phyloP scores from a whole-genome alignment of 2,113 vertebrate species.

The Deroptyus accipitrinus region DNA sequence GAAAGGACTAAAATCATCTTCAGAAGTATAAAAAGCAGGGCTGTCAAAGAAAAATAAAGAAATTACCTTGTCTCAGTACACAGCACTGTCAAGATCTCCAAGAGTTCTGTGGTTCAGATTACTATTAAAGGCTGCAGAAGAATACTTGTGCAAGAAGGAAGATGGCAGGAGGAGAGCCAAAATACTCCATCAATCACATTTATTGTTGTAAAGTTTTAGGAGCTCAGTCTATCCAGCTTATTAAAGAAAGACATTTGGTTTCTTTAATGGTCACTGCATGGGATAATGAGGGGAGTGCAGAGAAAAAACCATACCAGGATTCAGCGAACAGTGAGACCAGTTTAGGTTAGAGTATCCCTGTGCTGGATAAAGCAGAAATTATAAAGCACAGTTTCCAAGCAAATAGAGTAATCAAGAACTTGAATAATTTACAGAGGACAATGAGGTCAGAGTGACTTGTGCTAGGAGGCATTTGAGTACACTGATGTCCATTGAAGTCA shows the following conservation, averaged over 20 bases:
- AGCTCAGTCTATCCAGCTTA: background rate
- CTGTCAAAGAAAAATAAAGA: slow-evolving; percentile 7
- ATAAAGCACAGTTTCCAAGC: background rate
- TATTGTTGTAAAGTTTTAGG: background rate
- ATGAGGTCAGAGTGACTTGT: background rate
- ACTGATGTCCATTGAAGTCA: fast-evolving
- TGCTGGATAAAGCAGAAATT: background rate
- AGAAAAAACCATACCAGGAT: background rate
- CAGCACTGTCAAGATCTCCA: background rate
- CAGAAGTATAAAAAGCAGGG: background rate
- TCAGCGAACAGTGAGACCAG: background rate
- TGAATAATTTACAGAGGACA: background rate
- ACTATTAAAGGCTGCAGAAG: background rate
- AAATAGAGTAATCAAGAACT: background rate
- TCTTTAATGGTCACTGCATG: background rate
- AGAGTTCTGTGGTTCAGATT: background rate
- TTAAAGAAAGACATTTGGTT: background rate
- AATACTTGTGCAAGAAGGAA: background rate
- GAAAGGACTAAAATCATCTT: background rate
- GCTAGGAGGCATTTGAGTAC: background rate
- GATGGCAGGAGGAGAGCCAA: background rate
- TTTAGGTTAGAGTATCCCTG: background rate
- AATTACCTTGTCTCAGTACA: background rate
- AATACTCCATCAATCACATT: background rate
- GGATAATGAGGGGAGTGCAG: background rate